Evolutionary conservation across 1,140 invertebrate species (phyloP), one percentile per base, ranked within the genome.

Genomic region (Leptopilina boulardi): DNA sequence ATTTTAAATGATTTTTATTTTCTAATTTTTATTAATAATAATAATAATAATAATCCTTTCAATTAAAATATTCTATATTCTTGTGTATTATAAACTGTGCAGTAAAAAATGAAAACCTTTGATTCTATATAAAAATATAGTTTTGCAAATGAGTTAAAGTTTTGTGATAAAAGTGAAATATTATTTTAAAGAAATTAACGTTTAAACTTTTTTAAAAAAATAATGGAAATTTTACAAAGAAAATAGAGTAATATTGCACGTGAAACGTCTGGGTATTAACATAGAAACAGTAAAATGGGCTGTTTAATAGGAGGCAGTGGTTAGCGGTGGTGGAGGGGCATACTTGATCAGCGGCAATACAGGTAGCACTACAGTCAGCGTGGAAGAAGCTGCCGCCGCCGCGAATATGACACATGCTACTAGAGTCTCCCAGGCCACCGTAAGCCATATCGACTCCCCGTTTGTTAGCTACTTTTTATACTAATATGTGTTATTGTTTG

Each of bases 381-480:
- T 92, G 83, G 90, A 91, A 83, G 92, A 92, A 77, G 89, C 92
- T 86, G 91, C 92, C 80, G 92, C 91, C 89, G 92, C 92, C 88
- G 88, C 93, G 82, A 94, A 93, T 88, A 93, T 96, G 87, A 94
- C 94, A 82, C 95, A 96, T 92, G 96, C 96, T 81, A 97, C 96
- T 86, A 93, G 96, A 88, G 96, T 97, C 84, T 97, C 96, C 85
- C 96, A 96, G 84, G 96, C 96, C 84, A 97, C 96, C 89, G 96
- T 97, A 94, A 95, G 95, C 94, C 87, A 86, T 84, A 88, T 80
- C 80, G 80, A 89, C 81, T 86, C 80, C 79, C 77, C 83, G 81
- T 87, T 90, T 87, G 85, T 88, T 87, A 88, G 86, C 86, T 87
- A 87, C 79, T 85, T 82, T 89, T 83, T 86, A 75, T 82, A 85